Evolutionary conservation across 2,888 invertebrate species (phyloP).

Genomic region (Thumatha senex): DNA sequence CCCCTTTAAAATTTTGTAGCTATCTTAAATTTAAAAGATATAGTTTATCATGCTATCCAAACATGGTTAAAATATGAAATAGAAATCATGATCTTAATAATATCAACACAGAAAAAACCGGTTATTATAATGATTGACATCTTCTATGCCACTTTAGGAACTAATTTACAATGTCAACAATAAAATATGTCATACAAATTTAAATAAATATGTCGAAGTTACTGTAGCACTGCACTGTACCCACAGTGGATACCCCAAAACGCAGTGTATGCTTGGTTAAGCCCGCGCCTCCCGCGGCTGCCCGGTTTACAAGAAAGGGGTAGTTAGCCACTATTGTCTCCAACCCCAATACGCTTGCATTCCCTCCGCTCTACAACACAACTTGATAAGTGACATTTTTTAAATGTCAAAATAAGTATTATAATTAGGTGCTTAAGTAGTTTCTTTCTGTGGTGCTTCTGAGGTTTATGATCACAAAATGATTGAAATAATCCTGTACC

Average conservation of each 20-base stretch:
- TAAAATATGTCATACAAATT: neutral
- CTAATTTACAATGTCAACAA: neutral
- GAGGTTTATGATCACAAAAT: constrained; percentile 21
- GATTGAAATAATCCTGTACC: constrained; percentile 4
- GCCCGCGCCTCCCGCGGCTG: constrained; percentile 71
- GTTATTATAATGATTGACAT: no score
- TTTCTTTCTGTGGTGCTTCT: constrained; percentile 29
- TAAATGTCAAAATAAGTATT: constrained; percentile 38
- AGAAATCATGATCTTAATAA: no score
- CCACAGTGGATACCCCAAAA: constrained; percentile 67
- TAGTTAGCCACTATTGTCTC: constrained; percentile 82
- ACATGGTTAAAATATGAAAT: no score
- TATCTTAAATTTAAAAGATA: no score
- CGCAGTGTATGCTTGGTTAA: constrained; percentile 81
- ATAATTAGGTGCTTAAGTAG: constrained; percentile 40
- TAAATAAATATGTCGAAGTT: constrained; percentile 4
- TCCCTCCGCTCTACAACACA: constrained; percentile 35
- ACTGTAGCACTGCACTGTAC: constrained; percentile 48
- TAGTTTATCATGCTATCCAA: no score
- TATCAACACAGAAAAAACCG: no score
- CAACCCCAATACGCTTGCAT: constrained; percentile 57
- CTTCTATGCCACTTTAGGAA: no score
- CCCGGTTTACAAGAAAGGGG: constrained; percentile 78
- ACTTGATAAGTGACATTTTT: constrained; percentile 56
- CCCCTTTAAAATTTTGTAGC: no score